Percentiles rank a stretch among this genome's conserved stretches.
Evolutionary conservation across 2,888 invertebrate genomes (phyloP).

Genomic region (Hyppa rectilinea): DNA sequence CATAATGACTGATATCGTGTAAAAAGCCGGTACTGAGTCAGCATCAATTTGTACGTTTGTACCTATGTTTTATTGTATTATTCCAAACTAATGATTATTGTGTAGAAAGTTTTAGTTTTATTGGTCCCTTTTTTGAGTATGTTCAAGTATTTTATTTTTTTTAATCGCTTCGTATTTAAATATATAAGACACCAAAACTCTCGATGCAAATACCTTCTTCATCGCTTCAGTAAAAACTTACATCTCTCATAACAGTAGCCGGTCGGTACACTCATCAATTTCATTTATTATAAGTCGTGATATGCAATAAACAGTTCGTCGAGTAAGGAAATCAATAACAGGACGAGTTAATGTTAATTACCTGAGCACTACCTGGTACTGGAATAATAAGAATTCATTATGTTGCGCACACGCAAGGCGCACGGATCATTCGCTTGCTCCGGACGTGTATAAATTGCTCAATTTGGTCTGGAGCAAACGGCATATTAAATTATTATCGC

Average conservation of each 20-base stretch:
- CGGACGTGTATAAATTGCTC: slow-evolving; percentile 86
- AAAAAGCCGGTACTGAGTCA: slow-evolving; percentile 75
- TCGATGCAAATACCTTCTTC: background rate
- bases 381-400: slow-evolving; percentile 68
- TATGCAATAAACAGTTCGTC: slow-evolving; percentile 55
- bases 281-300: slow-evolving; percentile 43
- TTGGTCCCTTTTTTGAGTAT: background rate
- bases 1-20: slow-evolving; percentile 79
- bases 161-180: background rate
- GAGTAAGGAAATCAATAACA: slow-evolving; percentile 62
- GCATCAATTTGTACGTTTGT: slow-evolving; percentile 66
- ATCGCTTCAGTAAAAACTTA: slow-evolving; percentile 7
- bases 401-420: slow-evolving; percentile 64
- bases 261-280: slow-evolving; percentile 24
- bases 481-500: slow-evolving; percentile 86
- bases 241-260: slow-evolving; percentile 43
- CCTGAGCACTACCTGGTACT: slow-evolving; percentile 70
- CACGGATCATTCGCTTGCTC: slow-evolving; percentile 70
- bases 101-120: slow-evolving; percentile 17
- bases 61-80: slow-evolving; percentile 42
- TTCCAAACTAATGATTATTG: slow-evolving; percentile 30
- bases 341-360: slow-evolving; percentile 70
- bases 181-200: background rate
- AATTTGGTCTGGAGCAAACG: slow-evolving; percentile 84
- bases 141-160: background rate